These are phyloP conservation scores for Halictus ligatus DNA, from an alignment of 2,888 invertebrate species.

Conservation along the genomic window DNA sequence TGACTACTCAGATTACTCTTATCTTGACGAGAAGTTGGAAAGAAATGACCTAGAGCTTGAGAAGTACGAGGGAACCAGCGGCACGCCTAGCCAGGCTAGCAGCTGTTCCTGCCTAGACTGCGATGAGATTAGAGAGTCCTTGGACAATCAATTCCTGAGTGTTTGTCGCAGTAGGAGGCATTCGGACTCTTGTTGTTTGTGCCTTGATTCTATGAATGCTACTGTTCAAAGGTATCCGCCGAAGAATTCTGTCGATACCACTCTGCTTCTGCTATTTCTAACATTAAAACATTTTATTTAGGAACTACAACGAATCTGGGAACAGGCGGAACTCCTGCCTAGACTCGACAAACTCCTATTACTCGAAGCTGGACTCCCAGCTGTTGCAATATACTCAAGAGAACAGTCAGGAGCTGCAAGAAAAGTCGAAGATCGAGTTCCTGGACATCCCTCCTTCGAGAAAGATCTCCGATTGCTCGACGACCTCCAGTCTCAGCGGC, in stretches of 20 bases:
- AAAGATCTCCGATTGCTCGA: slow-evolving; percentile 90
- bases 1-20: slow-evolving; percentile 92
- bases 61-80: slow-evolving; percentile 75
- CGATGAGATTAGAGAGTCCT: slow-evolving; percentile 76
- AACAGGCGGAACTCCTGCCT: slow-evolving; percentile 80
- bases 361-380: slow-evolving; percentile 59
- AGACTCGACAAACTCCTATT: slow-evolving; percentile 73
- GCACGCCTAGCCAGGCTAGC: slow-evolving; percentile 79
- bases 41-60: slow-evolving; percentile 80
- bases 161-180: slow-evolving; percentile 79
- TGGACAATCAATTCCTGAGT: slow-evolving; percentile 71
- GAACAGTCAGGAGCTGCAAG: slow-evolving; percentile 44
- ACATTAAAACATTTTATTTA: slow-evolving; percentile 30
- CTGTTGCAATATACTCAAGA: slow-evolving; percentile 51
- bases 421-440: slow-evolving; percentile 69
- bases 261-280: too few species aligned
- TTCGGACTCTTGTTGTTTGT: slow-evolving; percentile 81
- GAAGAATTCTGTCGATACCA: neutral
- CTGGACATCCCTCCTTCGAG: slow-evolving; percentile 82
- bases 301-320: slow-evolving; percentile 69
- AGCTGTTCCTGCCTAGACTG: slow-evolving; percentile 82
- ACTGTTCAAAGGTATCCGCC: slow-evolving; percentile 46
- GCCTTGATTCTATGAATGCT: slow-evolving; percentile 68
- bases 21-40: slow-evolving; percentile 80
- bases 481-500: slow-evolving; percentile 90